phyloP scores from a whole-genome alignment of 37 sponge, comb jelly and placozoan species.

The Cliona cf. orientalis region DNA sequence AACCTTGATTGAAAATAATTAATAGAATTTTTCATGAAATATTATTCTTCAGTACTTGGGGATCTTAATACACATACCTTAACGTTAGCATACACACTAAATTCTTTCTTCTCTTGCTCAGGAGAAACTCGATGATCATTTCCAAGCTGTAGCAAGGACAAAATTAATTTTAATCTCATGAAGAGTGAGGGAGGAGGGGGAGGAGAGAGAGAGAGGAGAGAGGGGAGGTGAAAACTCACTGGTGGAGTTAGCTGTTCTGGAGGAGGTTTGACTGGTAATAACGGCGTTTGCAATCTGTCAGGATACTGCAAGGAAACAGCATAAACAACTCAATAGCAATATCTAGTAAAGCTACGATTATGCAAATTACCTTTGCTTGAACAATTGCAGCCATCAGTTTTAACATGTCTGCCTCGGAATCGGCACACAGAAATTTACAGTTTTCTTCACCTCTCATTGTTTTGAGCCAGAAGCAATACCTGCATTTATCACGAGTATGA shows the following conservation, averaged over 20 bases:
- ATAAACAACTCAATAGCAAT: background rate
- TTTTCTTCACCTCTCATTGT: conserved; percentile 56
- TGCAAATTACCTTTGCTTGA: conserved; percentile 61
- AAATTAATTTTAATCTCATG: too few relatives aligned
- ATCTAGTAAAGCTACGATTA: background rate
- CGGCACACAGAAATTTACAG: conserved; percentile 80
- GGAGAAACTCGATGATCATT: background rate
- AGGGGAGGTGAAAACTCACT: background rate
- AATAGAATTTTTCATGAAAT: background rate
- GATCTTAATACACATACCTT: too few relatives aligned
- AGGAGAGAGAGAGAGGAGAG: background rate
- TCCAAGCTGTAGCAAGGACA: background rate
- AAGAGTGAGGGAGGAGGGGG: too few relatives aligned
- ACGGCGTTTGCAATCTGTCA: conserved; percentile 25
- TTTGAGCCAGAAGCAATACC: conserved; percentile 72
- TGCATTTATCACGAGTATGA: background rate
- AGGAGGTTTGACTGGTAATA: conserved; percentile 22
- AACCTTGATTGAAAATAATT: too few relatives aligned
- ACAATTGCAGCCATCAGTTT: conserved; percentile 63
- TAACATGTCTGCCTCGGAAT: conserved; percentile 73
- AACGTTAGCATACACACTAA: background rate
- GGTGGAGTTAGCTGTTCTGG: background rate
- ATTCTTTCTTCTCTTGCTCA: background rate
- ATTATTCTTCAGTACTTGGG: too few relatives aligned
- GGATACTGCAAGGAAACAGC: conserved; percentile 27